Conservation (phyloP, 2,113 vertebrate genomes). For the Formicarius rufipectus region DNA sequence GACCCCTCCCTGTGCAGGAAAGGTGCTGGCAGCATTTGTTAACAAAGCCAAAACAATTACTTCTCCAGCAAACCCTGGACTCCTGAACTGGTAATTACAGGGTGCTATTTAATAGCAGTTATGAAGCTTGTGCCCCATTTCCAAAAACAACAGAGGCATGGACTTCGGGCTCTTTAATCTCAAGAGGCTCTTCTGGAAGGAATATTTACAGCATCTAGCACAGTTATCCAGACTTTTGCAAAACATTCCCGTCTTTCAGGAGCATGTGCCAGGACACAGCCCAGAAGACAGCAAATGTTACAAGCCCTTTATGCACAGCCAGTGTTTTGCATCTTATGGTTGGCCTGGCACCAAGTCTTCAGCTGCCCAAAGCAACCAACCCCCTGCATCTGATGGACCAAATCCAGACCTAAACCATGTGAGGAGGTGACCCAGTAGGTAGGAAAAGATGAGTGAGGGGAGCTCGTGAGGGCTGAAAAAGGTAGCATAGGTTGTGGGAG, state of each 20-base stretch:
- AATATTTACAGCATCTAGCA: neutral
- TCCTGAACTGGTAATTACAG: neutral
- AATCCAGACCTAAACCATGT: neutral
- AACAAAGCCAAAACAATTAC: neutral
- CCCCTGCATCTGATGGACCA: neutral
- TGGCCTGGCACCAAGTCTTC: neutral
- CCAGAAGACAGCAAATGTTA: neutral
- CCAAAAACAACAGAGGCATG: neutral
- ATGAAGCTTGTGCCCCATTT: neutral
- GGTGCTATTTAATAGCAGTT: neutral
- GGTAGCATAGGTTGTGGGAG: accelerated
- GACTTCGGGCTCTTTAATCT: neutral
- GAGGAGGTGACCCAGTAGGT: neutral
- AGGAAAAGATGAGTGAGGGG: neutral
- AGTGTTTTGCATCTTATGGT: neutral
- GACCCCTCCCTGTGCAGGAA: neutral
- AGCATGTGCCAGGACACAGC: neutral
- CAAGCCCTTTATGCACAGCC: neutral
- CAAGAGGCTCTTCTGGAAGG: neutral
- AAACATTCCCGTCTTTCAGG: neutral
- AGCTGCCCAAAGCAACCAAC: neutral
- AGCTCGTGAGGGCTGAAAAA: neutral
- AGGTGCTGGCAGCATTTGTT: neutral
- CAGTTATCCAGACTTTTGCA: neutral
- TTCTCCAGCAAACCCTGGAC: neutral